Base-by-base conservation (phyloP, 2,797 vertebrate species). In the Bufotes viridis region DNA sequence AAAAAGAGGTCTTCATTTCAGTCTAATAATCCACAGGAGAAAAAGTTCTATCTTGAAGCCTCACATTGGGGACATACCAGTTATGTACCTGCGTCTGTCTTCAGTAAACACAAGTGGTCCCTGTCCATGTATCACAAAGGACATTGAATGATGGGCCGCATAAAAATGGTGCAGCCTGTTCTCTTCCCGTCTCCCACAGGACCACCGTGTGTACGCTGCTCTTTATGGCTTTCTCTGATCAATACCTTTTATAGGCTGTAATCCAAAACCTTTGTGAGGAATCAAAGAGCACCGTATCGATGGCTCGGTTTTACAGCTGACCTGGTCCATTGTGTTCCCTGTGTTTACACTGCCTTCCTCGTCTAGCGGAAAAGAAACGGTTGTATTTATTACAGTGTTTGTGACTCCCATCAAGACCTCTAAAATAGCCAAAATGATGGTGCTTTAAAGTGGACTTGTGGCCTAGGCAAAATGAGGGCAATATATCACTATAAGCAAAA, bases 141-240 rank as follows among this genome's bases (percentile, higher is more conserved):
- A 86, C 80, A 87, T 26, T 80, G 81, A 89, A 86, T 84, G 81
- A 87, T 89, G 34, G 74, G 74, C 49, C 51, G 80, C 81, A 87
- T 82, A 83, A 80, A 89, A 86, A 67, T 70, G 42, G 85, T 83
- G 81, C 81, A 84, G 80, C 69, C 63, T 89, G 85, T 87, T 80
- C 57, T 84, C 75, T 49, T 63, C 18, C 72, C 63, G 85, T 7
- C 17, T 89, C 88, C 85, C 88, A 58, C 74, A 80, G 88, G 85
- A 84, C 24, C 69, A 10, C 61, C 55, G 14, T 84, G 63, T 84
- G 74, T 75, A 26, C 82, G 63, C 29, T 42, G 84, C 84, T 82
- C 42, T 89, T 89, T 89, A 89, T 89, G 80, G 80, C 72, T 87
- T 29, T 24, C 74, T 78, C 78, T 89, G 88, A 89, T 89, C 85